These are phyloP conservation scores for Rhinogobio ventralis DNA, from an alignment of 2,797 vertebrate species.

Conservation along the genomic window DNA sequence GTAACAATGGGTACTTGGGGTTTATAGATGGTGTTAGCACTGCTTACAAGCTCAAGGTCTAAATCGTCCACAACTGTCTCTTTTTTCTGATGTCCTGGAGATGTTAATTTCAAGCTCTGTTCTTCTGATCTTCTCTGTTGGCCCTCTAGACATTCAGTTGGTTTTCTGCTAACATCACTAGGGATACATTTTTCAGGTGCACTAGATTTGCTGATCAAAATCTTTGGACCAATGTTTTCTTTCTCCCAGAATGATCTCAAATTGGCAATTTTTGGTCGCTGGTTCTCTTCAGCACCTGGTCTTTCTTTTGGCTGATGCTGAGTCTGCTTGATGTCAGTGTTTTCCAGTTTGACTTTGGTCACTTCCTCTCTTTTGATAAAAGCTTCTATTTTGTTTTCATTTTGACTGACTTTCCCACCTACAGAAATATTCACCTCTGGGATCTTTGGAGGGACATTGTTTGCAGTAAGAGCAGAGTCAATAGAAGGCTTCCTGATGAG, in stretches of 20 bases:
- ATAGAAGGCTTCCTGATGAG: neutral
- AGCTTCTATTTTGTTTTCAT: conserved; percentile 35
- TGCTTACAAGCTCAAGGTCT: conserved; percentile 38
- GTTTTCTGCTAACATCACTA: conserved; percentile 45
- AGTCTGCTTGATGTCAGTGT: conserved; percentile 35
- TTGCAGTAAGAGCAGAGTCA: conserved; percentile 21
- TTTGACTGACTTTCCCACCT: conserved; percentile 35
- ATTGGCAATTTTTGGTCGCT: conserved; percentile 76
- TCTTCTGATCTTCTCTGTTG: conserved; percentile 20
- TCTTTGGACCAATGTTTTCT: conserved; percentile 69
- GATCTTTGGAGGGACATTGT: conserved; percentile 28
- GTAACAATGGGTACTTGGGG: conserved; percentile 8
- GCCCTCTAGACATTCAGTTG: conserved; percentile 31
- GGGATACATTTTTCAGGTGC: conserved; percentile 35
- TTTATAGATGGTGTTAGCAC: conserved; percentile 11
- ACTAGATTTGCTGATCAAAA: conserved; percentile 68
- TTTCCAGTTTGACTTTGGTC: conserved; percentile 45
- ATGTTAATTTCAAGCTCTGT: conserved; percentile 41
- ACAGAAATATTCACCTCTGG: conserved; percentile 38
- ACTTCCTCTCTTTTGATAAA: conserved; percentile 52
- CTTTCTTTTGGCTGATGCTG: conserved; percentile 56
- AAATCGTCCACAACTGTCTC: conserved; percentile 44
- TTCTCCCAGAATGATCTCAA: conserved; percentile 90
- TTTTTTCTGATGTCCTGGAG: conserved; percentile 46
- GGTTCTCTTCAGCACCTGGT: conserved; percentile 61